Conservation (phyloP, 2,113 vertebrate genomes). For the Notiomystis cincta region DNA sequence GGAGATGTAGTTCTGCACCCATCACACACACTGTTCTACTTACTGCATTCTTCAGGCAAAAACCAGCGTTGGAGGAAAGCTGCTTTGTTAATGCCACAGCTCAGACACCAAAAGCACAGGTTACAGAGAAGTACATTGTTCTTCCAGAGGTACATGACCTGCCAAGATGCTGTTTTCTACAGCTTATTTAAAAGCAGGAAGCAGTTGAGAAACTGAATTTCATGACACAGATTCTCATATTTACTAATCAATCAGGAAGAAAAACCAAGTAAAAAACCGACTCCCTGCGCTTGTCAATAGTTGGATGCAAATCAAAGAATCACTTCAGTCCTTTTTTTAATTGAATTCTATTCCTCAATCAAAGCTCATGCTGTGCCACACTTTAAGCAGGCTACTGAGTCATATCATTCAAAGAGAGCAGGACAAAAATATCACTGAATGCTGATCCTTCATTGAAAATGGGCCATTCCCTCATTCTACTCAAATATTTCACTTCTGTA, state of each 20-base stretch:
- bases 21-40: not conserved
- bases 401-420: not conserved
- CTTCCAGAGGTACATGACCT: not conserved
- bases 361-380: not conserved
- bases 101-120: not conserved
- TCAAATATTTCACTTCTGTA: not conserved
- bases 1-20: not conserved
- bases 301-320: not conserved
- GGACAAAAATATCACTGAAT: constrained; percentile 37
- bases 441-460: not conserved
- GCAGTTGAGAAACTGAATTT: not conserved
- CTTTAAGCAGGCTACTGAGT: not conserved
- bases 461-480: not conserved
- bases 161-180: not conserved
- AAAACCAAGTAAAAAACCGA: not conserved
- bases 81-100: not conserved
- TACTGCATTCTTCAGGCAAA: not conserved
- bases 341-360: not conserved
- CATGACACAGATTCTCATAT: not conserved
- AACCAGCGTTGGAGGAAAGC: not conserved
- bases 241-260: not conserved
- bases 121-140: not conserved
- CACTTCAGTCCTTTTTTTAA: not conserved
- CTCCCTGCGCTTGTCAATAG: not conserved
- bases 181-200: not conserved